These are phyloP conservation scores for Hoplostethus mediterraneus DNA, from an alignment of 2,797 vertebrate species.

Conservation along the genomic window DNA sequence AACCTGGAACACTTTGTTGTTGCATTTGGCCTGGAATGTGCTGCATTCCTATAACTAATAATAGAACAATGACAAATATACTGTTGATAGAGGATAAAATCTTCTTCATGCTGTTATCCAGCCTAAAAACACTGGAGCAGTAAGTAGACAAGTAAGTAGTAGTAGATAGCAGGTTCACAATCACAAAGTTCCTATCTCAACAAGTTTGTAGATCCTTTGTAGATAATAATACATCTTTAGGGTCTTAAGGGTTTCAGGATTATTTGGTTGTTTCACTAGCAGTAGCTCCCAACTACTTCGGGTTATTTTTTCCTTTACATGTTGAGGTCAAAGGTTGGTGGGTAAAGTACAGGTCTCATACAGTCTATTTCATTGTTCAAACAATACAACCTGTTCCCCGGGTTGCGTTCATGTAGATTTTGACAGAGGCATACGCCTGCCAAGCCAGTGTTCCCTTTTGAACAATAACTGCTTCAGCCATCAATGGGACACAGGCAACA, in stretches of 20 bases:
- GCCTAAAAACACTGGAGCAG: neutral
- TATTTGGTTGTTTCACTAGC: neutral
- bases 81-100: no score
- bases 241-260: no score
- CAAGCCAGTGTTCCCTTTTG: constrained; percentile 50
- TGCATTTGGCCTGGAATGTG: constrained; percentile 10
- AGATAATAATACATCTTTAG: neutral
- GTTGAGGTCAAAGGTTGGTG: constrained; percentile 3
- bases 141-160: neutral
- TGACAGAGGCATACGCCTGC: constrained; percentile 8
- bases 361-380: constrained; percentile 20
- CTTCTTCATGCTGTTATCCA: no score
- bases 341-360: constrained; percentile 29
- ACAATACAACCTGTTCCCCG: constrained; percentile 74
- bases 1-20: constrained; percentile 32
- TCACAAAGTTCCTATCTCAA: neutral
- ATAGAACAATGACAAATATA: neutral
- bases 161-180: neutral
- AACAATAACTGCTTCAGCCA: constrained; percentile 12
- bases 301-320: neutral
- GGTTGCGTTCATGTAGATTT: constrained; percentile 56
- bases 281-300: constrained; percentile 7
- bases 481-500: neutral
- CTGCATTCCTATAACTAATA: neutral
- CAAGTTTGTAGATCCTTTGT: neutral